Conservation (phyloP, 2,797 vertebrate species). For the Gymnothorax reevesii region DNA sequence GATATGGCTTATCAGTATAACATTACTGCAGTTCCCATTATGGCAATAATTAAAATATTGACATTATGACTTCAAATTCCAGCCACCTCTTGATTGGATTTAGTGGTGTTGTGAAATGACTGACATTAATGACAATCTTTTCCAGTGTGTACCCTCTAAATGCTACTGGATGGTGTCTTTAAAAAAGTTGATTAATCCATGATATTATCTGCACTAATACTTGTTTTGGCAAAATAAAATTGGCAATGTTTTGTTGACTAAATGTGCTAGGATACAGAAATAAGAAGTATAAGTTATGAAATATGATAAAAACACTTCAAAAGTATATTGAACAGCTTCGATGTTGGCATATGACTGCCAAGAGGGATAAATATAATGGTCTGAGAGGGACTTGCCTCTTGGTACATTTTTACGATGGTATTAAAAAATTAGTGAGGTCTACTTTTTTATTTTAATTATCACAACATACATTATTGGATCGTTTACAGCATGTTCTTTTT, state of each 20-base stretch:
- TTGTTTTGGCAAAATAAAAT: conserved; percentile 6
- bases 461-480: not conserved
- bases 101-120: not conserved
- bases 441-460: conserved; percentile 18
- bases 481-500: not conserved
- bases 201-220: not conserved
- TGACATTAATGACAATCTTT: not conserved
- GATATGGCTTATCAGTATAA: not conserved
- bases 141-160: not conserved
- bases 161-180: not conserved
- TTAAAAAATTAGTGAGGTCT: conserved; percentile 7
- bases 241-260: no score
- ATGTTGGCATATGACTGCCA: not conserved
- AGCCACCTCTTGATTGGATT: not conserved
- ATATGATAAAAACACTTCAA: not conserved
- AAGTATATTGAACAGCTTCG: not conserved
- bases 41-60: not conserved
- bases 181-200: not conserved
- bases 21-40: not conserved
- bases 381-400: not conserved
- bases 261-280: not conserved
- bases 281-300: not conserved
- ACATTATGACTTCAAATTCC: not conserved
- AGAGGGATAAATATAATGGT: conserved; percentile 6
- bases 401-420: conserved; percentile 18